A percentile compares a stretch with the other conserved stretches of the same genome.
phyloP scores from a whole-genome alignment of 2,888 invertebrate species.

The Tridacna gigas region DNA sequence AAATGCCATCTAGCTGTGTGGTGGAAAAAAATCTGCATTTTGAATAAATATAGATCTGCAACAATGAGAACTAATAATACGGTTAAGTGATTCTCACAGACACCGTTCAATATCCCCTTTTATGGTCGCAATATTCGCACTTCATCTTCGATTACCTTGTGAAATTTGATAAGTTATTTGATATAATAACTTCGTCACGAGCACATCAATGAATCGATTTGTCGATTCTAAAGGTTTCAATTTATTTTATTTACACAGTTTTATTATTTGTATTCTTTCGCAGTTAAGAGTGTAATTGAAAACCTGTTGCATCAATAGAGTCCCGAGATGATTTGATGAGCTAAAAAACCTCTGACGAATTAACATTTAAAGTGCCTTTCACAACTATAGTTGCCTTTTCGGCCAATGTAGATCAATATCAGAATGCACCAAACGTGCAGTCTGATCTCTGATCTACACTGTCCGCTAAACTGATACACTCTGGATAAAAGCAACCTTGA shows the following conservation, averaged over 20 bases:
- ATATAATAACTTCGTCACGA: slow-evolving; percentile 24
- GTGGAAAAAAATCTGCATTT: slow-evolving; percentile 18
- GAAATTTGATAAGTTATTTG: slow-evolving; percentile 27
- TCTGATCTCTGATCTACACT: no score
- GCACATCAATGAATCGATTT: slow-evolving; percentile 18
- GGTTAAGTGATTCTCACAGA: slow-evolving; percentile 11
- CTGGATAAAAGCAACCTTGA: no score
- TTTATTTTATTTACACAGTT: slow-evolving; percentile 31
- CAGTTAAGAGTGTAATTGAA: slow-evolving; percentile 26
- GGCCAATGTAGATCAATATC: no score
- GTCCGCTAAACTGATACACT: no score
- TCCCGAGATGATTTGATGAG: slow-evolving; percentile 3
- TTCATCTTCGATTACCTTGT: slow-evolving; percentile 29
- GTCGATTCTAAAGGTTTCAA: slow-evolving; percentile 29
- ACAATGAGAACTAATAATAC: slow-evolving; percentile 26
- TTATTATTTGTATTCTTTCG: slow-evolving; percentile 26
- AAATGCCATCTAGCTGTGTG: slow-evolving; percentile 10
- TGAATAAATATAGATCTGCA: slow-evolving; percentile 23
- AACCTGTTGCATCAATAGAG: neutral
- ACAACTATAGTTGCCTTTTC: no score
- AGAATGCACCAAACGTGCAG: no score
- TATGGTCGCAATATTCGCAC: slow-evolving; percentile 12
- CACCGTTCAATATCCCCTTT: slow-evolving; percentile 24
- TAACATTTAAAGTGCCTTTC: no score
- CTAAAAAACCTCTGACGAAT: neutral